Percentiles rank a stretch among this genome's conserved stretches.
Conservation (phyloP, 2,113 vertebrate genomes). For the Misgurnus mizolepis region DNA sequence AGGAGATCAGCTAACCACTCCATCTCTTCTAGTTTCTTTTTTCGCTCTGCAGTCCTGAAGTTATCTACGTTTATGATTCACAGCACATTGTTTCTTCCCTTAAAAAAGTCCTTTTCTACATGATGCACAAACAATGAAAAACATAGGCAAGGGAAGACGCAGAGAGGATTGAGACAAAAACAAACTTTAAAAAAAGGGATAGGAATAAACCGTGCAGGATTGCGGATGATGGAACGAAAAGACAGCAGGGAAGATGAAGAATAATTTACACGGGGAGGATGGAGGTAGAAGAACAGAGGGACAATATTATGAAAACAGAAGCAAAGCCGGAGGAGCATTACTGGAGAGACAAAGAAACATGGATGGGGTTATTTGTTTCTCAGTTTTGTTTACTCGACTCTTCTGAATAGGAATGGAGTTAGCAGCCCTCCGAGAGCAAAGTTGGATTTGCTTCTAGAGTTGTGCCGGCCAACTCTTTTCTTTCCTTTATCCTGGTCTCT, state of each 20-base stretch:
- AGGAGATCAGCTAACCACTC: background rate
- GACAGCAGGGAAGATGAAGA: background rate
- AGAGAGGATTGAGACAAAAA: constrained; percentile 1
- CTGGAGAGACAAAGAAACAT: constrained; percentile 14
- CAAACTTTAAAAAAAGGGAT: background rate
- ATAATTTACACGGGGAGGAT: constrained; percentile 19
- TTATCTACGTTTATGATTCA: constrained; percentile 43
- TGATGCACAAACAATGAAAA: constrained; percentile 7
- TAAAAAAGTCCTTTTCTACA: constrained; percentile 23
- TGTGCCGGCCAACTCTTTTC: background rate
- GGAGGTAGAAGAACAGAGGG: constrained; percentile 8
- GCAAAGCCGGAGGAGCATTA: constrained; percentile 30
- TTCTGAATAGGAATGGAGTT: constrained; percentile 37
- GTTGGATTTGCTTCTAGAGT: background rate
- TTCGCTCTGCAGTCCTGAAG: background rate
- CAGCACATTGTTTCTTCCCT: constrained; percentile 17
- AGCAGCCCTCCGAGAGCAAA: background rate
- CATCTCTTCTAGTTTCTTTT: background rate
- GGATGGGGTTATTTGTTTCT: constrained; percentile 17
- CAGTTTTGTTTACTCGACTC: constrained; percentile 28
- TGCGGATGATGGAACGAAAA: constrained; percentile 4
- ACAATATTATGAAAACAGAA: constrained; percentile 11
- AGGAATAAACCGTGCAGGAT: background rate
- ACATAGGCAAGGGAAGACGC: background rate
- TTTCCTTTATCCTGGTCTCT: constrained; percentile 30